Base-by-base conservation (phyloP, 2,888 invertebrate genomes). In the Drosophila paranaensis region DNA sequence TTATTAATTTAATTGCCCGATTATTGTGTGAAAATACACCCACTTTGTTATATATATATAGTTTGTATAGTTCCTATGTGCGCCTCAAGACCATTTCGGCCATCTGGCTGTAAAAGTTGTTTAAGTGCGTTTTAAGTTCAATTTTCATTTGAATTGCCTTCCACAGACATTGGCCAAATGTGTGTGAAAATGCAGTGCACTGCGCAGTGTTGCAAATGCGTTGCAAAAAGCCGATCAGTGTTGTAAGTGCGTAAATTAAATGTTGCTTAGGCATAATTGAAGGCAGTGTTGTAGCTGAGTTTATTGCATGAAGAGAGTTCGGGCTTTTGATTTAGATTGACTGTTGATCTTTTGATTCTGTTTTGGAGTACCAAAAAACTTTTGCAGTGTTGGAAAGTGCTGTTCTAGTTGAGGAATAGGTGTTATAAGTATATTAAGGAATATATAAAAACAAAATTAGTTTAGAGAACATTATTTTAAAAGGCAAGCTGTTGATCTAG, bases 1-100 rank as follows among this genome's bases (percentile, higher is more conserved):
- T 79, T 81, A 84, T 81, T 84, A 81, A 68, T 68, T 71, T 74
- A 63, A 82, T 71, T 48, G 57, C 50, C 35, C 14, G 10, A 40
- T 54, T 54, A 39, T 40, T 39, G 54, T 53, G 40, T 3, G 14
- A 40, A 27, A 33, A 46, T 2, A 4, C 53, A 45, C 16, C 25
- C 20, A 20, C 20, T 20, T 6, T n/a, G n/a, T n/a, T 53, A 25
- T 39, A 14, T n/a, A n/a, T 14, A 27, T 50, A 16, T 50, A 50
- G 43, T 27, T 45, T 2, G 8, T 50, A 16, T 16, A 16, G 46
- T 4, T 27, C n/a, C n/a, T 30, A 16, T 16, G 16, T 50, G 33
- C 45, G n/a, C 16, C 11, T 50, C 37, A 37, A 27, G 40, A 27
- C 54, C 40, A 55, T 42, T 45, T 30, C 46, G 20, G 69, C 53